Percentiles rank a stretch among this genome's conserved stretches.
Conservation (phyloP, 1,140 invertebrate genomes). For the Solenopsis invicta region DNA sequence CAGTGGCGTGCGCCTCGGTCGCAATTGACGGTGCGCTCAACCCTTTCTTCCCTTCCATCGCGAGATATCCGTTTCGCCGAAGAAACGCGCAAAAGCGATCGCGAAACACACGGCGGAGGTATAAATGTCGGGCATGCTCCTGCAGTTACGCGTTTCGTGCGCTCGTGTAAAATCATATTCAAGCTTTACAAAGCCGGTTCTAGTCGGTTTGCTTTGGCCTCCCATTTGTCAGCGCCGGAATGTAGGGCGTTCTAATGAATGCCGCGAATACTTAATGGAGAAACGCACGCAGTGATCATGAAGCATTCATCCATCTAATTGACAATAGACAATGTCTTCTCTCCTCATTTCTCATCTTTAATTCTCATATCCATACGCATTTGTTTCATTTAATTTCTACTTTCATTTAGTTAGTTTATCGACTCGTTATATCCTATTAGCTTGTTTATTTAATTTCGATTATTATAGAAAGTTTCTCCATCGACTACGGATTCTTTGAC, state of each 20-base stretch:
- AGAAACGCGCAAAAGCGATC: slow-evolving; percentile 36
- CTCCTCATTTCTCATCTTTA: neutral
- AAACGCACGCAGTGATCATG: neutral
- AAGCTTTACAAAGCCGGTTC: slow-evolving; percentile 4
- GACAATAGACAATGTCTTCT: neutral
- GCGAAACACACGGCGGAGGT: slow-evolving; percentile 2
- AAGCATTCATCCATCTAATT: slow-evolving; percentile 24
- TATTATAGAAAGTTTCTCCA: neutral
- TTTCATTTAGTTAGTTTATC: neutral
- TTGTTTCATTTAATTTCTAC: neutral
- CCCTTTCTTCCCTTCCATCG: slow-evolving; percentile 19
- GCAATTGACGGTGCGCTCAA: slow-evolving; percentile 32
- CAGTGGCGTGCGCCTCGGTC: slow-evolving; percentile 76
- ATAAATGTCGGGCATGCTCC: neutral
- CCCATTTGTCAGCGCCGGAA: slow-evolving; percentile 22
- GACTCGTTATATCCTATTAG: neutral
- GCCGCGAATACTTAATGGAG: slow-evolving; percentile 15
- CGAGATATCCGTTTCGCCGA: slow-evolving; percentile 7
- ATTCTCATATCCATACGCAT: neutral
- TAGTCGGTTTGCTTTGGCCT: neutral
- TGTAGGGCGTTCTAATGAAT: slow-evolving; percentile 38
- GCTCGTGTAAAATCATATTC: slow-evolving; percentile 45
- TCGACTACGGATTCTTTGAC: neutral
- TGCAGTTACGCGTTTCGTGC: slow-evolving; percentile 17
- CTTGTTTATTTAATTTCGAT: neutral